Conservation (phyloP, 2,888 invertebrate genomes). For the Aporophyla lueneburgensis region DNA sequence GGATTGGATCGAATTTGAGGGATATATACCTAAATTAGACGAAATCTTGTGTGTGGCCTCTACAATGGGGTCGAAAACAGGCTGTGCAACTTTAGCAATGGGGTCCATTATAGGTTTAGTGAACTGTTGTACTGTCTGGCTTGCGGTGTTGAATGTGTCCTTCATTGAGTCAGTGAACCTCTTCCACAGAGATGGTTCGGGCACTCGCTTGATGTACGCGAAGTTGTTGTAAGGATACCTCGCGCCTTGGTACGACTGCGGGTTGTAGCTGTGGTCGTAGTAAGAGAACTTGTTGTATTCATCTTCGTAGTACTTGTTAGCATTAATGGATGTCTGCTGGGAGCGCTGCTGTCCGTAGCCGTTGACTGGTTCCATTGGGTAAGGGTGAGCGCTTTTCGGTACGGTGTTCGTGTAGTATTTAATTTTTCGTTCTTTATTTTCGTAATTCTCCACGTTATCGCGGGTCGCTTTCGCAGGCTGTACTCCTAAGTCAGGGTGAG, state of each 20-base stretch:
- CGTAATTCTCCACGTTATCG: constrained; percentile 81
- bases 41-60: constrained; percentile 95
- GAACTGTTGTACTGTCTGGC: constrained; percentile 93
- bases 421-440: constrained; percentile 82
- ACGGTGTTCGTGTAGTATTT: constrained; percentile 89
- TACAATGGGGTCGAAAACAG: constrained; percentile 93
- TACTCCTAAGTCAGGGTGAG: constrained; percentile 95
- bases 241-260: constrained; percentile 67
- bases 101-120: constrained; percentile 92
- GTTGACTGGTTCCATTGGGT: constrained; percentile 89
- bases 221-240: constrained; percentile 92
- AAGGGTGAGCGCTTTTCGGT: constrained; percentile 90
- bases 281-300: constrained; percentile 90
- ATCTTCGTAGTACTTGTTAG: constrained; percentile 87
- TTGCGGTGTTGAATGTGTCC: constrained; percentile 93
- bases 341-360: constrained; percentile 85
- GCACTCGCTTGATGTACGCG: constrained; percentile 90
- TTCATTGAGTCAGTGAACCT: constrained; percentile 94
- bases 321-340: constrained; percentile 85
- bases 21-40: constrained; percentile 93
- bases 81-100: constrained; percentile 91
- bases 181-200: constrained; percentile 93
- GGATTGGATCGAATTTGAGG: constrained; percentile 83
- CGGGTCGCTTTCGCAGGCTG: constrained; percentile 93
- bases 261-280: constrained; percentile 88